phyloP scores from a whole-genome alignment of 2,888 invertebrate genomes.

The Tenodera sinensis region DNA sequence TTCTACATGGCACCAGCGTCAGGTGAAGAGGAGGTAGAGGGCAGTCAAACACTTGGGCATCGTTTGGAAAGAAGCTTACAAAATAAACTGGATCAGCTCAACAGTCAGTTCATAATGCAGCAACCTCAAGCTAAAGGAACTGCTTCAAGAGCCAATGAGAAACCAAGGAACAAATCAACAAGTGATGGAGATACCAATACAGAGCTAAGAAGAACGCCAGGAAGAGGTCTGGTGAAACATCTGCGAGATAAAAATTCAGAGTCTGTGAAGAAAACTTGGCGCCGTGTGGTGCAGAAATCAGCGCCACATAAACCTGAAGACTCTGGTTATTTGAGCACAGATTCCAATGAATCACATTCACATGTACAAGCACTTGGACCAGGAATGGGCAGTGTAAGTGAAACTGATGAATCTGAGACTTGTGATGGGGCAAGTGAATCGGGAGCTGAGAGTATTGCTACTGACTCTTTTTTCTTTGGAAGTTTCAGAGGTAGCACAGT shows the following conservation, averaged over 20 bases:
- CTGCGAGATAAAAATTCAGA: constrained; percentile 35
- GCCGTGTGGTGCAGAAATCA: constrained; percentile 38
- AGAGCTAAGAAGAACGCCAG: neutral
- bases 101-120: constrained; percentile 41
- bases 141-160: neutral
- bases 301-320: constrained; percentile 60
- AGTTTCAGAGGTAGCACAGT: constrained; percentile 41
- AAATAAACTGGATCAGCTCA: constrained; percentile 27
- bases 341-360: constrained; percentile 53
- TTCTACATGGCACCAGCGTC: constrained; percentile 37
- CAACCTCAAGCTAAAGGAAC: constrained; percentile 15
- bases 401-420: constrained; percentile 69
- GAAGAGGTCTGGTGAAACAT: constrained; percentile 32
- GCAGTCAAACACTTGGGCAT: constrained; percentile 15
- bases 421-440: constrained; percentile 82
- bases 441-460: constrained; percentile 81
- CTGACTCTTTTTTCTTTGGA: constrained; percentile 82
- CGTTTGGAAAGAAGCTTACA: constrained; percentile 3
- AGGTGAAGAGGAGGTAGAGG: constrained; percentile 17
- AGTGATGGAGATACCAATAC: neutral
- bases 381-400: constrained; percentile 56
- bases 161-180: neutral
- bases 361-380: constrained; percentile 37
- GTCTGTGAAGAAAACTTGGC: constrained; percentile 40
- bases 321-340: constrained; percentile 82